A percentile compares a stretch with the other conserved stretches of the same genome.
Conservation (phyloP, 2,113 vertebrate species). For the Plestiodon gilberti region DNA sequence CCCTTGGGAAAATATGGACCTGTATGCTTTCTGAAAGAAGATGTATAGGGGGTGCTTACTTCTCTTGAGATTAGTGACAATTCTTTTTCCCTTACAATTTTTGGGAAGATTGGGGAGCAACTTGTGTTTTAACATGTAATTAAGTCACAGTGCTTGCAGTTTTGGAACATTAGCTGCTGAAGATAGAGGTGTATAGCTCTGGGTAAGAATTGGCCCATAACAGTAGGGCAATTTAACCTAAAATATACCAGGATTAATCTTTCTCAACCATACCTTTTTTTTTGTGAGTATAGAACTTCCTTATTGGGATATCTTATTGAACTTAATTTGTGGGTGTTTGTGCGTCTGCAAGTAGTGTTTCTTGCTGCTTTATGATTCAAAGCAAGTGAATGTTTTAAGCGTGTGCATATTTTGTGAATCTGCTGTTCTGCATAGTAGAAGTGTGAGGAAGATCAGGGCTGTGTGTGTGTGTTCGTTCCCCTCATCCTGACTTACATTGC, state of each 20-base stretch:
- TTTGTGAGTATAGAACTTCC: constrained; percentile 37
- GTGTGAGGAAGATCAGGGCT: constrained; percentile 64
- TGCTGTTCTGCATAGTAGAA: constrained; percentile 64
- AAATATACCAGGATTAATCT: neutral
- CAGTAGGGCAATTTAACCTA: neutral
- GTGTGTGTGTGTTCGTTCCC: constrained; percentile 30
- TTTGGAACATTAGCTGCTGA: neutral
- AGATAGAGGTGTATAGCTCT: constrained; percentile 5
- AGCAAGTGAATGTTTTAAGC: constrained; percentile 71
- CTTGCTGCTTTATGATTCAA: constrained; percentile 73
- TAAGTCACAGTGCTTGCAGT: neutral
- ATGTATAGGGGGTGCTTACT: too few species aligned
- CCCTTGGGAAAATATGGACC: rapidly evolving
- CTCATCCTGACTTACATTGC: constrained; percentile 52
- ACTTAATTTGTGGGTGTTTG: constrained; percentile 75
- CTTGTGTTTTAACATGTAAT: neutral
- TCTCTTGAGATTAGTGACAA: neutral
- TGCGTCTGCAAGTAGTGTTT: constrained; percentile 68
- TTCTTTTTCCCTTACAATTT: neutral
- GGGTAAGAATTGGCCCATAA: neutral
- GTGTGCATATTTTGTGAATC: constrained; percentile 69
- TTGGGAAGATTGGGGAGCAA: rapidly evolving
- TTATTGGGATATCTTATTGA: constrained; percentile 70
- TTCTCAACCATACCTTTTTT: constrained; percentile 30
- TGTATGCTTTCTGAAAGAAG: neutral